Evolutionary conservation across 2,888 invertebrate species (phyloP).

Genomic region (Venustoraphidia nigricollis): DNA sequence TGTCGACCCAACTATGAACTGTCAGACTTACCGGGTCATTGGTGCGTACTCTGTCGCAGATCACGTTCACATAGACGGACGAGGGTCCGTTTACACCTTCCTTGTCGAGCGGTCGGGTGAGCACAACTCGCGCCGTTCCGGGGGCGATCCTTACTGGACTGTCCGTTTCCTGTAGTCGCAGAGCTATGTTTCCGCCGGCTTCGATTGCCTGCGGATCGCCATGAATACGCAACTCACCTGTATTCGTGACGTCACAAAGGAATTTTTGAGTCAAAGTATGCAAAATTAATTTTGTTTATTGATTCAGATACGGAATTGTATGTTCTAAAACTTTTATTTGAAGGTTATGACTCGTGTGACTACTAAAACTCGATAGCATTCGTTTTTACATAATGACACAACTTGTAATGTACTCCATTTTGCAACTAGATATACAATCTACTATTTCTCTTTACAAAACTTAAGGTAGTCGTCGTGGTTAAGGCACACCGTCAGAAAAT

Average conservation of each 20-base stretch:
- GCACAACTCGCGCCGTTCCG: constrained; percentile 65
- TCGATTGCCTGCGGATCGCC: constrained; percentile 56
- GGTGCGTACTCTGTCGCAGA: constrained; percentile 66
- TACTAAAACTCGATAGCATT: too few species aligned
- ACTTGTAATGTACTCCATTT: too few species aligned
- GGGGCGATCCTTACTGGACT: constrained; percentile 64
- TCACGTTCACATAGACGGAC: constrained; percentile 72
- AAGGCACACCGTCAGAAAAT: too few species aligned
- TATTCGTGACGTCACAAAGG: constrained; percentile 1
- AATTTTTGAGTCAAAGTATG: not conserved
- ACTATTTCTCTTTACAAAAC: too few species aligned
- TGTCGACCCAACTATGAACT: not conserved
- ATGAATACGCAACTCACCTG: constrained; percentile 57
- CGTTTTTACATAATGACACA: too few species aligned
- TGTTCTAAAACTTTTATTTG: too few species aligned
- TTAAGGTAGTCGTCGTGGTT: too few species aligned
- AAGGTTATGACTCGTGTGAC: too few species aligned
- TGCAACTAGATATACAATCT: too few species aligned
- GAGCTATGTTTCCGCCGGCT: constrained; percentile 51
- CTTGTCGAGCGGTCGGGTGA: constrained; percentile 65
- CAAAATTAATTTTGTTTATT: too few species aligned
- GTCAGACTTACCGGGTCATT: constrained; percentile 50
- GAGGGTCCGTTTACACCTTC: constrained; percentile 72
- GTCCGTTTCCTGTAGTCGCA: constrained; percentile 62
- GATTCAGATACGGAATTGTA: too few species aligned